Base-by-base conservation (phyloP, 2,888 invertebrate genomes). In the Uropetala carovei region DNA sequence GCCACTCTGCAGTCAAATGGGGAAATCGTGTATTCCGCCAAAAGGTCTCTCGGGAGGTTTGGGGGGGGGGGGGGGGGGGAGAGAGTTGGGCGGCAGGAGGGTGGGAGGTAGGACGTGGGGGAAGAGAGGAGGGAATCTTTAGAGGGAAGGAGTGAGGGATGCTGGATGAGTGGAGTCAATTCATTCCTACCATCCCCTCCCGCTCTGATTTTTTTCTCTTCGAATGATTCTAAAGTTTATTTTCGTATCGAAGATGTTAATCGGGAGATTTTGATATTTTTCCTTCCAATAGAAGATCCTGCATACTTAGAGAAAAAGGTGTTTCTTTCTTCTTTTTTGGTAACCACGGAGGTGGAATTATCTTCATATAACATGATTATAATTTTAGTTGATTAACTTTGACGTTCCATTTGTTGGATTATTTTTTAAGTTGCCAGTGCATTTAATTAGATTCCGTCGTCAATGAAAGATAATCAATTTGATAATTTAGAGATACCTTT, bases 1-100 rank as follows among this genome's bases (percentile, higher is more conserved):
- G 89, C 89, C 89, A 89, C 86, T 86, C 86, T 27, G 18, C 43
- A 89, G 89, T 89, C 64, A 89, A 89, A 89, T 89, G 89, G 89
- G 64, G 89, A 89, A 89, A 43, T 89, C 89, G 89, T 89, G 89
- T 89, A 89, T 89, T 89, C 89, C 86, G 64, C 68, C 64, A 68
- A 64, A 43, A 43, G 27, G 64, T 60, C 68, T 64, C 56, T 18
- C n/a, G 83, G n/a, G 81, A 64, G 14, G 18, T 81, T 81, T 3
- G 11, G n/a, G 13, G 81, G 10, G 43, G 43, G 27, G 3, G 27
- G 82, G 3, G 8, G 82, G 82, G 14, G 5, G 43, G 43, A 43
- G 43, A 43, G 5, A 5, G 43, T 1, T 5, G 14, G 56, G 83
- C 16, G 13, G 57, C 3, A 56, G 57, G 83, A 27, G 82, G 56